Evolutionary conservation across 2,888 invertebrate genomes (phyloP).

Genomic region (Zonitis immaculata): DNA sequence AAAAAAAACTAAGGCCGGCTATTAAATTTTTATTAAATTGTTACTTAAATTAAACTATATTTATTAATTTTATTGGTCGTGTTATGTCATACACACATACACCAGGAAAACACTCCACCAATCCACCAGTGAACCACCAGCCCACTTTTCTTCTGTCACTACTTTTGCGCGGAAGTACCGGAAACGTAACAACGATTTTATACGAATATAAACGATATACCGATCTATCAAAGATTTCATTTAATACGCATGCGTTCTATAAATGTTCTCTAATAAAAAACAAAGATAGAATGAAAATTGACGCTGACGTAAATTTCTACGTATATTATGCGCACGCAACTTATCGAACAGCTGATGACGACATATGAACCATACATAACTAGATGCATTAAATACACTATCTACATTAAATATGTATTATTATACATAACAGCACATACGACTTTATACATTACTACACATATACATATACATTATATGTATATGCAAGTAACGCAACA

Average conservation of each 20-base stretch:
- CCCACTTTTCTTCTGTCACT: constrained; percentile 43
- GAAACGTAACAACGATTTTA: constrained; percentile 26
- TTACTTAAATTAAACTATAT: neutral
- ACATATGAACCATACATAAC: constrained; percentile 27
- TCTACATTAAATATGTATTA: constrained; percentile 6
- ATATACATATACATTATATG: neutral
- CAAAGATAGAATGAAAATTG: constrained; percentile 7
- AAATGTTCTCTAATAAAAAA: neutral
- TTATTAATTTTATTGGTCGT: constrained; percentile 4
- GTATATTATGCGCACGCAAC: constrained; percentile 31
- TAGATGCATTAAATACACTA: constrained; percentile 13
- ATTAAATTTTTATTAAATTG: neutral
- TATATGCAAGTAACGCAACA: neutral
- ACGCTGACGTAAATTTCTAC: constrained; percentile 16
- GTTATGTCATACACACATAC: constrained; percentile 43
- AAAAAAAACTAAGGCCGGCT: neutral
- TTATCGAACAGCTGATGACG: constrained; percentile 43
- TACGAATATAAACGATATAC: constrained; percentile 24
- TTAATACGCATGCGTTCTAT: constrained; percentile 28
- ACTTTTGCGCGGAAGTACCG: constrained; percentile 32
- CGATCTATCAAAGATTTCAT: constrained; percentile 37
- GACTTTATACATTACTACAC: neutral
- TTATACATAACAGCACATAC: neutral
- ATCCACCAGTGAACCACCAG: constrained; percentile 44
- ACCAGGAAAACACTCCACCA: constrained; percentile 42